phyloP scores from a whole-genome alignment of 2,113 vertebrate genomes.

The Sula dactylatra region DNA sequence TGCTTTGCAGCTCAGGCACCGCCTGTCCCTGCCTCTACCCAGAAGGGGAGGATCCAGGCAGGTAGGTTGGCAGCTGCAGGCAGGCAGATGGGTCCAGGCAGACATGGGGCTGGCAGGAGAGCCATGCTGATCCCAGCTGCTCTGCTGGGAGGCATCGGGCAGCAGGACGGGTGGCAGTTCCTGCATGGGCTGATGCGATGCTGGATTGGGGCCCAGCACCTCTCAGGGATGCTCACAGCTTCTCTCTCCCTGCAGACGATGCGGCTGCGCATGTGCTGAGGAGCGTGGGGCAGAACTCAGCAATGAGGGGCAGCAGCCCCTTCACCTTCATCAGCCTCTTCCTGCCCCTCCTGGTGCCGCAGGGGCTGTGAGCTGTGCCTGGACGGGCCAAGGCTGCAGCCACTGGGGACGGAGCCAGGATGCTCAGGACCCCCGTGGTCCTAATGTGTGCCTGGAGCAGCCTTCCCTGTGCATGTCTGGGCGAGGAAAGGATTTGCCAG shows the following conservation, averaged over 20 bases:
- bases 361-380: constrained; percentile 58
- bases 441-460: accelerated
- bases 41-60: constrained; percentile 52
- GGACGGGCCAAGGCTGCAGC: not conserved
- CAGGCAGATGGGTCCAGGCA: not conserved
- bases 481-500: constrained; percentile 36
- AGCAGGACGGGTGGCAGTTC: not conserved
- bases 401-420: not conserved
- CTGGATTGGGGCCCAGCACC: accelerated
- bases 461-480: not conserved
- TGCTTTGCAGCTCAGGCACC: constrained; percentile 31
- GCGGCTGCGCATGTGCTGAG: constrained; percentile 68
- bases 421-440: not conserved
- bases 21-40: not conserved
- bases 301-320: constrained; percentile 64
- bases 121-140: not conserved
- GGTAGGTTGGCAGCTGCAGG: constrained; percentile 22
- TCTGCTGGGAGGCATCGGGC: accelerated
- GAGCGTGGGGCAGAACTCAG: constrained; percentile 83
- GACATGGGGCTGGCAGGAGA: not conserved
- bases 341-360: constrained; percentile 71
- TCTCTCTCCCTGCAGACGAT: not conserved
- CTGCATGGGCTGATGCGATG: not conserved
- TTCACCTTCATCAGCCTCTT: constrained; percentile 75
- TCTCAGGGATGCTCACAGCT: not conserved